phyloP scores from a whole-genome alignment of 2,797 vertebrate species.

The Coregonus suidteri region DNA sequence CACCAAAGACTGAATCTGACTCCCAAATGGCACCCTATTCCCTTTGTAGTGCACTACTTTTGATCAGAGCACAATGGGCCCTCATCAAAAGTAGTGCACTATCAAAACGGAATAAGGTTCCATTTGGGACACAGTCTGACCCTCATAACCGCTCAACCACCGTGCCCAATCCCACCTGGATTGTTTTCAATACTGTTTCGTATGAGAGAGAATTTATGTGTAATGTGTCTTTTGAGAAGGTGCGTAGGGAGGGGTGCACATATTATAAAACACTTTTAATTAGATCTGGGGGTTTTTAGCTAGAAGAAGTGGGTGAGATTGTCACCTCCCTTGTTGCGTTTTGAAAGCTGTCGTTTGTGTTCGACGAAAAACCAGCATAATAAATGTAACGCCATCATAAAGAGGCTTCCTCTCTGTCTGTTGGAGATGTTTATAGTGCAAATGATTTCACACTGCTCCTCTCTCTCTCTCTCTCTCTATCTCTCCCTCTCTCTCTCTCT shows the following conservation, averaged over 20 bases:
- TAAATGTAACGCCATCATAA: slow-evolving; percentile 24
- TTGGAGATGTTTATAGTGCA: slow-evolving; percentile 41
- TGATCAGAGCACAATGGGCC: neutral
- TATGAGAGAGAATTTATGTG: neutral
- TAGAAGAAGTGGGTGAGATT: slow-evolving; percentile 18
- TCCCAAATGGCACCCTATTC: neutral
- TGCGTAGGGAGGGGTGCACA: slow-evolving; percentile 6
- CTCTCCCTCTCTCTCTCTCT: neutral
- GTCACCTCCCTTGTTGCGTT: slow-evolving; percentile 19
- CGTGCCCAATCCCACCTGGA: neutral
- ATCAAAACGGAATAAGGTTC: neutral
- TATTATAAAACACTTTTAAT: slow-evolving; percentile 43
- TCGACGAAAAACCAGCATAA: slow-evolving; percentile 15
- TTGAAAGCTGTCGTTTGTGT: slow-evolving; percentile 4
- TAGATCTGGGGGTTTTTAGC: neutral
- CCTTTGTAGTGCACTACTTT: neutral
- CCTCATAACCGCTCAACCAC: neutral
- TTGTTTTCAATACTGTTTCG: neutral
- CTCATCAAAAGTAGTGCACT: neutral
- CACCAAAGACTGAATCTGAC: neutral
- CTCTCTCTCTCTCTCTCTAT: slow-evolving; percentile 27
- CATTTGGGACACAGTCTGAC: neutral
- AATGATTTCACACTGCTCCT: slow-evolving; percentile 43
- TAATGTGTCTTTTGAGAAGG: neutral
- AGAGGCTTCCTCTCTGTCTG: slow-evolving; percentile 20